These are phyloP conservation scores for Caenorhabditis macrosperma DNA, from an alignment of 2,888 invertebrate genomes.

Conservation along the genomic window DNA sequence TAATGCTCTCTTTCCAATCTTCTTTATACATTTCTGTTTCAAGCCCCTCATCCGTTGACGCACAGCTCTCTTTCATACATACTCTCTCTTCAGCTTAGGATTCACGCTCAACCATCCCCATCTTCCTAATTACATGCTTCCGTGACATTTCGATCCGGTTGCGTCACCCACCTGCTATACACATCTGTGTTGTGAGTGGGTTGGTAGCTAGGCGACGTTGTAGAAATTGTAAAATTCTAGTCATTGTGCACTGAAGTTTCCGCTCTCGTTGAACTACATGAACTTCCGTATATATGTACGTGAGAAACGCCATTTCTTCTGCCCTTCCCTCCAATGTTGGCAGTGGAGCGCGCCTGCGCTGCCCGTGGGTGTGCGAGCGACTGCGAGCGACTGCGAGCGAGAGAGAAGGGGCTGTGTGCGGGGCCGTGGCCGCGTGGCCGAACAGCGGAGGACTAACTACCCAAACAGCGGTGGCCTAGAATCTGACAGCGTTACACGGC, in stretches of 20 bases:
- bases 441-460: no score
- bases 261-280: background rate
- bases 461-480: slow-evolving; percentile 22
- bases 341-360: slow-evolving; percentile 13
- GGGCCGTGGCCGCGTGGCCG: slow-evolving; percentile 13
- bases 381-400: no score
- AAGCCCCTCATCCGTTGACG: background rate
- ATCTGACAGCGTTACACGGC: no score
- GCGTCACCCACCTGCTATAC: slow-evolving; percentile 38
- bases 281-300: slow-evolving; percentile 11
- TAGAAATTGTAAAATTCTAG: slow-evolving; percentile 17
- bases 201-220: slow-evolving; percentile 26
- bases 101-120: no score
- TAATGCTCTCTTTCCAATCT: no score
- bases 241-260: background rate
- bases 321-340: background rate
- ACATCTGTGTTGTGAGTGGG: slow-evolving; percentile 53
- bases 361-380: no score
- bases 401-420: no score
- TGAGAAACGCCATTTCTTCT: background rate
- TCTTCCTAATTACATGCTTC: background rate
- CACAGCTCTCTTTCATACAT: no score
- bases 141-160: background rate
- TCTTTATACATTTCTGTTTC: no score
- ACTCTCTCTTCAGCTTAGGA: background rate